Evolutionary conservation across 1,140 invertebrate species (phyloP).

Genomic region (Schlechtendalia chinensis): DNA sequence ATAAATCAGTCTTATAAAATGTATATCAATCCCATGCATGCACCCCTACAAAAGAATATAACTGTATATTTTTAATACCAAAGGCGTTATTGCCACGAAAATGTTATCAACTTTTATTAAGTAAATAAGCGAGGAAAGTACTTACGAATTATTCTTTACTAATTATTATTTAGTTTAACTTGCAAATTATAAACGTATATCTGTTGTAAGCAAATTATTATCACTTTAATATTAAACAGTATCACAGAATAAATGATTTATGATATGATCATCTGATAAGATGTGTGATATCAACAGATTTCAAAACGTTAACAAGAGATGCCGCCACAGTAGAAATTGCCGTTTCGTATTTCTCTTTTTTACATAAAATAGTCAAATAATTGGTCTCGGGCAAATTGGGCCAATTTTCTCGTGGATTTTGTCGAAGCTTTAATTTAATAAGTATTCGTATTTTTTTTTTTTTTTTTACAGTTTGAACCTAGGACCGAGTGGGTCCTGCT

Average conservation of each 20-base stretch:
- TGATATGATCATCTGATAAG: neutral
- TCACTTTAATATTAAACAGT: too few species aligned
- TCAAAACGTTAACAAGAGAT: neutral
- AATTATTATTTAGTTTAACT: neutral
- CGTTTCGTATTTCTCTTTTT: too few species aligned
- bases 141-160: neutral
- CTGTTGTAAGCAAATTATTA: neutral
- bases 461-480: too few species aligned
- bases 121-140: neutral
- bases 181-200: neutral
- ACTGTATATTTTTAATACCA: too few species aligned
- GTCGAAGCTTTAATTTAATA: too few species aligned
- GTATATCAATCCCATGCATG: too few species aligned
- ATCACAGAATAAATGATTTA: too few species aligned
- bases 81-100: neutral
- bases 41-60: neutral
- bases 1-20: constrained; percentile 18
- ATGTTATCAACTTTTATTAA: neutral
- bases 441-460: too few species aligned
- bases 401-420: too few species aligned
- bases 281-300: neutral
- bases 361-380: too few species aligned
- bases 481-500: too few species aligned
- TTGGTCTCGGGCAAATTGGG: too few species aligned
- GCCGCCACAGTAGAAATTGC: neutral